A percentile compares a stretch with the other conserved stretches of the same genome.
Conservation (phyloP, 2,888 invertebrate species). For the Cynaeus angustus region DNA sequence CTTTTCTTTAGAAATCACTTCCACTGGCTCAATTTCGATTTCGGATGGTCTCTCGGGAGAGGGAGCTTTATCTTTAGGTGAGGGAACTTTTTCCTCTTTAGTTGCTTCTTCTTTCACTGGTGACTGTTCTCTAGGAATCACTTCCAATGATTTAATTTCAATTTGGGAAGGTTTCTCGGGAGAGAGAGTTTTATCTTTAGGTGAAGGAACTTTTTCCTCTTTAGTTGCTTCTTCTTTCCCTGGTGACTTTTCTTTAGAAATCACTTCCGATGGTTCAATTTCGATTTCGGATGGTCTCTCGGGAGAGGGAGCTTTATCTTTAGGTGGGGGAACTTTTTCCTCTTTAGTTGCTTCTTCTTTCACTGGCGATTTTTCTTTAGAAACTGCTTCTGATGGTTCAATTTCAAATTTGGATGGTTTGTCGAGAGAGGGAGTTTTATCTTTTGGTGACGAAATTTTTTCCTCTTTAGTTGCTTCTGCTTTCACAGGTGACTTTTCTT, state of each 20-base stretch:
- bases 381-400: background rate
- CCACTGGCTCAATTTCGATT: background rate
- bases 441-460: background rate
- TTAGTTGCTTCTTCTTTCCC: background rate
- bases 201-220: background rate
- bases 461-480: background rate
- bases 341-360: background rate
- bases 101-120: background rate
- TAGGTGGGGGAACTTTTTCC: background rate
- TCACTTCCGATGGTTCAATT: background rate
- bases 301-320: background rate
- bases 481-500: background rate
- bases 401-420: background rate
- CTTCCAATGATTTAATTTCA: too few relatives aligned
- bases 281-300: background rate
- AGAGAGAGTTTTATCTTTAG: background rate
- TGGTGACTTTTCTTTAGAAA: background rate
- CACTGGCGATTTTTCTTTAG: background rate
- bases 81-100: background rate
- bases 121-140: background rate
- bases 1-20: background rate
- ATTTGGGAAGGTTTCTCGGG: background rate
- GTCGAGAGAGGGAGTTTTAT: background rate
- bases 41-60: background rate
- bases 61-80: background rate